These are phyloP conservation scores for Andinoacara biseriatus DNA, from an alignment of 2,113 vertebrate species.

Conservation along the genomic window DNA sequence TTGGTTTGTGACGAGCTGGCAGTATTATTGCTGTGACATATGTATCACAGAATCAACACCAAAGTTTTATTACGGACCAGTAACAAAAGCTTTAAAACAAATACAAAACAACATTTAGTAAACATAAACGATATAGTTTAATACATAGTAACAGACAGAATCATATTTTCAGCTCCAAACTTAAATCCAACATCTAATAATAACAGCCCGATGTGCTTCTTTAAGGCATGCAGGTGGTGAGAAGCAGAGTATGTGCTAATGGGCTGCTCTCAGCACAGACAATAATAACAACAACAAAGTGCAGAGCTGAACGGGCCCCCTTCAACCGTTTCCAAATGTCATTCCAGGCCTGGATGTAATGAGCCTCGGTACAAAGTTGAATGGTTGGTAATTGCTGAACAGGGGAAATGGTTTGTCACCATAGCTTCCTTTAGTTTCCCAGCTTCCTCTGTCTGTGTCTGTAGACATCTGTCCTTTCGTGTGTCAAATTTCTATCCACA, in stretches of 20 bases:
- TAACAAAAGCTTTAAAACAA: neutral
- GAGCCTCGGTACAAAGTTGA: conserved; percentile 62
- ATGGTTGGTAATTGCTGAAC: conserved; percentile 68
- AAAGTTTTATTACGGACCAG: neutral
- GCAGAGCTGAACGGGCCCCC: conserved; percentile 50
- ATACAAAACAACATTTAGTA: neutral
- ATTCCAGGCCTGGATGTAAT: conserved; percentile 69
- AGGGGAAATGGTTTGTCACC: conserved; percentile 75
- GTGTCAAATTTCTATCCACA: conserved; percentile 11
- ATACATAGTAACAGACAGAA: neutral
- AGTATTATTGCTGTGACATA: neutral
- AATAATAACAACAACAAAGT: conserved; percentile 75
- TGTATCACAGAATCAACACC: no score
- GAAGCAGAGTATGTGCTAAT: conserved; percentile 44
- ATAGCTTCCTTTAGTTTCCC: conserved; percentile 66
- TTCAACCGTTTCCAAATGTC: conserved; percentile 76
- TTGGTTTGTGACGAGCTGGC: neutral
- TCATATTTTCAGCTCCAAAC: neutral
- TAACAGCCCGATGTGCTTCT: neutral
- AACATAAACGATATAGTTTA: neutral
- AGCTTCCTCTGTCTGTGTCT: conserved; percentile 43
- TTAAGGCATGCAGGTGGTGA: conserved; percentile 49
- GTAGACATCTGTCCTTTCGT: conserved; percentile 39
- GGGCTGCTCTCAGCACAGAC: conserved; percentile 53
- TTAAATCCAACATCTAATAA: neutral